Conservation (phyloP, 2,888 invertebrate species). For the Leptinotarsa haldemani region DNA sequence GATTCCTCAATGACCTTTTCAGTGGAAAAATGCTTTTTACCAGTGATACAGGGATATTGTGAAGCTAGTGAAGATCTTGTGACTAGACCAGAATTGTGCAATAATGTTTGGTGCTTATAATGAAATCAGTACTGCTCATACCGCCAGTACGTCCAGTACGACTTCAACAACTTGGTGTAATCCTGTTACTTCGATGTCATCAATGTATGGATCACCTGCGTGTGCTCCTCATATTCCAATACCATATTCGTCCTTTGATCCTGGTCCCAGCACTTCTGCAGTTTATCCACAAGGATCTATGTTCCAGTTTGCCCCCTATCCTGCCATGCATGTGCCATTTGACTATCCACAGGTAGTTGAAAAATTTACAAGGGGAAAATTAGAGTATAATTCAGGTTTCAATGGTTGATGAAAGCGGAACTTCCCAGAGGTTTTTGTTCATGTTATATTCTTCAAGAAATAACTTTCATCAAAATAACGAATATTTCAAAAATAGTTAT, state of each 20-base stretch:
- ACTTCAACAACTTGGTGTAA: constrained; percentile 38
- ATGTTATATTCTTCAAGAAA: too few species aligned
- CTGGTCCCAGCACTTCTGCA: constrained; percentile 55
- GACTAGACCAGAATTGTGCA: background rate
- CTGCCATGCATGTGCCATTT: constrained; percentile 58
- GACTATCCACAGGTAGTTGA: constrained; percentile 60
- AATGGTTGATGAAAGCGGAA: too few species aligned
- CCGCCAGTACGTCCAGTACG: constrained; percentile 35
- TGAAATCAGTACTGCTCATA: constrained; percentile 31
- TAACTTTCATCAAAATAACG: too few species aligned
- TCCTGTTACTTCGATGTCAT: constrained; percentile 34
- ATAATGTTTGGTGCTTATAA: constrained; percentile 42
- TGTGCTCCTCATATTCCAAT: constrained; percentile 44
- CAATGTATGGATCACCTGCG: constrained; percentile 44
- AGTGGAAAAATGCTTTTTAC: too few species aligned
- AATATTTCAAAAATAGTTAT: too few species aligned
- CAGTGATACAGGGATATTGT: too few species aligned
- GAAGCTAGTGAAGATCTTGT: too few species aligned
- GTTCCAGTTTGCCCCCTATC: constrained; percentile 59
- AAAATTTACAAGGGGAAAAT: too few species aligned
- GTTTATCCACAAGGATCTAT: constrained; percentile 52
- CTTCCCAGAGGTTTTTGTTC: too few species aligned
- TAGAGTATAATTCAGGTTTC: too few species aligned
- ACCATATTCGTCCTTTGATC: constrained; percentile 56
- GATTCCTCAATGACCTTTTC: too few species aligned